Conservation (phyloP, 1,140 invertebrate species). For the Macrostomum lignano region DNA sequence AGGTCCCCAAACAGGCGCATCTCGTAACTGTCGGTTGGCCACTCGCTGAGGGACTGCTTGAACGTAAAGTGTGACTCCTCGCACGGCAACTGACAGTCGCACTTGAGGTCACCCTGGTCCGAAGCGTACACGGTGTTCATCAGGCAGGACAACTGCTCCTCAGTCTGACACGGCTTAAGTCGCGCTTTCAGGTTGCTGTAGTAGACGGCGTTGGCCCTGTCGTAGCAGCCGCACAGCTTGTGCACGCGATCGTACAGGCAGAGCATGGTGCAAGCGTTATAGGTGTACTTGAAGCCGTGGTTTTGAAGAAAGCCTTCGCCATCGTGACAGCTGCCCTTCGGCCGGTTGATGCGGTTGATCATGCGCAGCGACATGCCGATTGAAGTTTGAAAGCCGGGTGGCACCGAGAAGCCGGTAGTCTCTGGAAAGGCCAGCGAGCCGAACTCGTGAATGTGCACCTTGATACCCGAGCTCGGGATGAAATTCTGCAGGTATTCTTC, state of each 20-base stretch:
- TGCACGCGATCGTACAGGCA: too few species aligned
- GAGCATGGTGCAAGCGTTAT: too few species aligned
- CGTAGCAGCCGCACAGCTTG: too few species aligned
- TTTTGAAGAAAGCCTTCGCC: too few species aligned
- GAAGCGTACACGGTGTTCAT: not conserved
- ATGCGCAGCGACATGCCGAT: too few species aligned
- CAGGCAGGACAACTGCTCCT: too few species aligned
- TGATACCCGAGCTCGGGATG: conserved; percentile 16
- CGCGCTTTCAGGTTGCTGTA: too few species aligned
- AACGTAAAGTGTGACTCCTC: not conserved
- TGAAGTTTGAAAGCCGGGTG: conserved; percentile 17
- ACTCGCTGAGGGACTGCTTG: conserved; percentile 1
- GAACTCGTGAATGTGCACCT: conserved; percentile 20
- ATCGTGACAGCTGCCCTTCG: too few species aligned
- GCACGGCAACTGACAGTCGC: not conserved
- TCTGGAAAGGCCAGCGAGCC: conserved; percentile 21
- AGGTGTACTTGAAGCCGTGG: too few species aligned
- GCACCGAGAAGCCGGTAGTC: conserved; percentile 20
- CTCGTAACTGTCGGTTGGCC: not conserved
- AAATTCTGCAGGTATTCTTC: conserved; percentile 16
- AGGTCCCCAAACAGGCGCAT: not conserved
- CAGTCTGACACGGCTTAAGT: too few species aligned
- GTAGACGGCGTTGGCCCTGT: too few species aligned
- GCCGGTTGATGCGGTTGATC: too few species aligned
- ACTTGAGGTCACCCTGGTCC: not conserved